These are phyloP conservation scores for Ciconia stormi DNA, from an alignment of 2,113 vertebrate genomes.

Conservation along the genomic window DNA sequence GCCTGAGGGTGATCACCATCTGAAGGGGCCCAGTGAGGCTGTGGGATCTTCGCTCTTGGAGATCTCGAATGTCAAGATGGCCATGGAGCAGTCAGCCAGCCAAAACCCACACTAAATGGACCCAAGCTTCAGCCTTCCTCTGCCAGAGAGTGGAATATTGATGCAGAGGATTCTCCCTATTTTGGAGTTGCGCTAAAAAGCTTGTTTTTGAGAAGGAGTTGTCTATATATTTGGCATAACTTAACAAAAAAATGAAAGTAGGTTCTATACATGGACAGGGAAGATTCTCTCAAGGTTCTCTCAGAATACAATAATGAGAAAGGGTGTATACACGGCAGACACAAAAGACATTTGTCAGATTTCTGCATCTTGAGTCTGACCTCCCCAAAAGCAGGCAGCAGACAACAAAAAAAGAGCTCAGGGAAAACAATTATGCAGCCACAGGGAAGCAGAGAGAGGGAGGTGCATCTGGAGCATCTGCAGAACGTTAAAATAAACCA, in stretches of 20 bases:
- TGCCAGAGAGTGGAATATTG: background rate
- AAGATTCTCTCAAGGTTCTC: background rate
- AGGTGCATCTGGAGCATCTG: background rate
- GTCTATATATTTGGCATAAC: background rate
- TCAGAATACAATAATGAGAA: background rate
- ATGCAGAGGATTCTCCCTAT: background rate
- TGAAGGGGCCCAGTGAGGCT: background rate
- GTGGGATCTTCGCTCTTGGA: background rate
- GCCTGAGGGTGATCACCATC: background rate
- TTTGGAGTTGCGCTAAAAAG: background rate
- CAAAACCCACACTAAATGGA: background rate
- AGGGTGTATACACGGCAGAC: background rate
- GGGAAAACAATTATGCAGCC: background rate
- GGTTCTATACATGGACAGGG: background rate
- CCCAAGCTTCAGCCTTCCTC: background rate
- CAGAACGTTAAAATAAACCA: background rate
- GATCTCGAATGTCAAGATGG: background rate
- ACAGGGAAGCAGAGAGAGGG: background rate
- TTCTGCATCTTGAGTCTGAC: background rate
- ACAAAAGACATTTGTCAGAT: background rate
- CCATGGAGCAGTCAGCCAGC: background rate
- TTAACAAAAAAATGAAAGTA: background rate
- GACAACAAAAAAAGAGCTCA: background rate
- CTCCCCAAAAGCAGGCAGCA: background rate
- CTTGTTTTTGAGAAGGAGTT: background rate